Percentiles rank a stretch among this genome's conserved stretches.
phyloP scores from a whole-genome alignment of 2,113 vertebrate species.

The Rhodinocichla rosea region DNA sequence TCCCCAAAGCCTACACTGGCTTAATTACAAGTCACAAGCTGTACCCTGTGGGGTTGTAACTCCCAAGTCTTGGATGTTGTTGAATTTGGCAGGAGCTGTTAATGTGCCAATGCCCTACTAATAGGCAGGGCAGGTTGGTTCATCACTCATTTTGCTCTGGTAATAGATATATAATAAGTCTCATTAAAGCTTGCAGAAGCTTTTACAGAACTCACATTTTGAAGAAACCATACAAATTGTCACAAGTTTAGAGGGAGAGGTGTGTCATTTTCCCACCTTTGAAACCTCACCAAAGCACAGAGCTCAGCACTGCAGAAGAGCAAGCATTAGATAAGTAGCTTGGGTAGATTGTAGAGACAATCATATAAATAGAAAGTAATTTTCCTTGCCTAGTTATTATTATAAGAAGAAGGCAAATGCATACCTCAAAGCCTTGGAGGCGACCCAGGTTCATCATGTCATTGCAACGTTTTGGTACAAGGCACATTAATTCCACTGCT shows the following conservation, averaged over 20 bases:
- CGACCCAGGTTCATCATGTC: conserved; percentile 99
- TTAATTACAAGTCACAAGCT: not conserved
- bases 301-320: not conserved
- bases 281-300: not conserved
- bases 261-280: not conserved
- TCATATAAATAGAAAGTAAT: not conserved
- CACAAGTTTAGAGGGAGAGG: not conserved
- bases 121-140: not conserved
- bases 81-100: not conserved
- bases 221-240: not conserved
- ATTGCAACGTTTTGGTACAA: conserved; percentile 98
- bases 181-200: not conserved
- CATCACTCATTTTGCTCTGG: not conserved
- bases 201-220: not conserved
- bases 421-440: conserved; percentile 96
- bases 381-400: not conserved
- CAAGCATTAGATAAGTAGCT: not conserved
- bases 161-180: not conserved
- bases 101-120: no score
- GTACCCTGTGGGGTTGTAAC: not conserved
- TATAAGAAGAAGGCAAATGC: not conserved
- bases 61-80: not conserved
- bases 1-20: not conserved
- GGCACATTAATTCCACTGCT: conserved; percentile 94
- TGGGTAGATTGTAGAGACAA: not conserved